These are phyloP conservation scores for Pluvianellus socialis DNA, from an alignment of 2,113 vertebrate species.

Conservation along the genomic window DNA sequence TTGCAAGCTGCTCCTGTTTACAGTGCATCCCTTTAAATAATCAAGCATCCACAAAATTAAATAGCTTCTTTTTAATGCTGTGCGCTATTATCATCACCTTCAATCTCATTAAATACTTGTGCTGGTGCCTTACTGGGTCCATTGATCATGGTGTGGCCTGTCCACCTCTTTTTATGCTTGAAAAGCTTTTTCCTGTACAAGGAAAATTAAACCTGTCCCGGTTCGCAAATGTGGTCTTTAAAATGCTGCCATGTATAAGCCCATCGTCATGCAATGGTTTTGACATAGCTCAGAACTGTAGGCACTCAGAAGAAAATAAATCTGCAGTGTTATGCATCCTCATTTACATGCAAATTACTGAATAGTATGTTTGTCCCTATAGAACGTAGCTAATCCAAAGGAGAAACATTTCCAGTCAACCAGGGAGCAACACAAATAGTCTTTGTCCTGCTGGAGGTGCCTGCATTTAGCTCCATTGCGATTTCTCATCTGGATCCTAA, in stretches of 20 bases:
- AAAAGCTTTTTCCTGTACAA: neutral
- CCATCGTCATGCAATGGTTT: neutral
- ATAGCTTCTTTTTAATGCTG: neutral
- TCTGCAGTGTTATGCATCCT: neutral
- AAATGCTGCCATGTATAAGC: neutral
- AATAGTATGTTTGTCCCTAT: neutral
- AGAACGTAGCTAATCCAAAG: constrained; percentile 2
- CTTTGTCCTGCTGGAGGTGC: neutral
- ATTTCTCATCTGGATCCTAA: neutral
- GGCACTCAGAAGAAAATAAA: neutral
- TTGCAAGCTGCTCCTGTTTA: neutral
- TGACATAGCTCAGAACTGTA: neutral
- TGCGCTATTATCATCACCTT: neutral
- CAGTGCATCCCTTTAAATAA: neutral
- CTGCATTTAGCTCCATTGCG: neutral
- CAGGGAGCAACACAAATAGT: neutral
- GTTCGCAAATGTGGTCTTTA: neutral
- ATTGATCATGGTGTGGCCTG: neutral
- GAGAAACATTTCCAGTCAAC: constrained; percentile 3
- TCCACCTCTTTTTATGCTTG: neutral
- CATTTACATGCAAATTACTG: constrained; percentile 49
- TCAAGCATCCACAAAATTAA: neutral
- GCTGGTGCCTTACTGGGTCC: neutral
- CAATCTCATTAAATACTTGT: neutral
- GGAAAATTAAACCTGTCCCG: constrained; percentile 9